phyloP scores from a whole-genome alignment of 1,140 invertebrate species.

The Trichonephila inaurata region DNA sequence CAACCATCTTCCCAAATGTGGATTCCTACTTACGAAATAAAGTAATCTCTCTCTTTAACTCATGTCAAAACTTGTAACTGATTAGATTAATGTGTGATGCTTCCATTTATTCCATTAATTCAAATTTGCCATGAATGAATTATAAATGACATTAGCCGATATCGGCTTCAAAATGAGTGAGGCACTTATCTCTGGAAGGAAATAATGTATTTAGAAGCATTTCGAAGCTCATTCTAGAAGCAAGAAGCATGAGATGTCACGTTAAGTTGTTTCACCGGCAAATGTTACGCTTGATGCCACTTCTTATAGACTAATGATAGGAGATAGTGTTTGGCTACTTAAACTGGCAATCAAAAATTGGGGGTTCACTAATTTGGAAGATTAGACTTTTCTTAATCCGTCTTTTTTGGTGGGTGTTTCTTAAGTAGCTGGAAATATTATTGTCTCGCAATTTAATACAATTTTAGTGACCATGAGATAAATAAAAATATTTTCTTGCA shows the following conservation, averaged over 20 bases:
- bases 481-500: too few species aligned
- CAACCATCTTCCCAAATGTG: too few species aligned
- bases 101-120: conserved; percentile 56
- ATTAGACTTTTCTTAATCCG: too few species aligned
- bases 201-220: conserved; percentile 38
- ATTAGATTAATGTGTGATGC: conserved; percentile 35
- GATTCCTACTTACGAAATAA: too few species aligned
- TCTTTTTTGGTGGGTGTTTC: too few species aligned
- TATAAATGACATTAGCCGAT: conserved; percentile 52
- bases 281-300: not conserved
- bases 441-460: too few species aligned
- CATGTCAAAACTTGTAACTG: not conserved
- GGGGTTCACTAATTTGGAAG: too few species aligned
- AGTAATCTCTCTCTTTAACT: not conserved
- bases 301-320: conserved; percentile 9
- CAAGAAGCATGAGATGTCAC: conserved; percentile 30
- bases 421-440: too few species aligned
- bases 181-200: conserved; percentile 2
- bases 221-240: not conserved
- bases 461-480: too few species aligned
- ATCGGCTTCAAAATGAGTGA: conserved; percentile 2
- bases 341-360: not conserved
- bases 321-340: not conserved
- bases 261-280: conserved; percentile 26
- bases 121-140: conserved; percentile 44